Evolutionary conservation across 2,113 vertebrate genomes (phyloP).

Genomic region (Ploceus nigricollis): DNA sequence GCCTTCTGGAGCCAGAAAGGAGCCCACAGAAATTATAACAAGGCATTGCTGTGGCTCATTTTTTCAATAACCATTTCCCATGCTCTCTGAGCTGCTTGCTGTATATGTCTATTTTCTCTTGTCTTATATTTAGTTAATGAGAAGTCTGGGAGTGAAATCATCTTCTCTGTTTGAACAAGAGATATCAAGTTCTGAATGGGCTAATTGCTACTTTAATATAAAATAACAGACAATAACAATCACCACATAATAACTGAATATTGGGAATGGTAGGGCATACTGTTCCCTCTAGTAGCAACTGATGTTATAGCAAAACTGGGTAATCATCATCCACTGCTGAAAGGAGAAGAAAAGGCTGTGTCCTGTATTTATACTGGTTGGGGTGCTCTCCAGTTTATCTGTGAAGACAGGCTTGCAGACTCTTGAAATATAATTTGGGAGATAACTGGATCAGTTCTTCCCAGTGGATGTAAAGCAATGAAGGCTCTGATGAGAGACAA

Average conservation of each 20-base stretch:
- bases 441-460: conserved; percentile 44
- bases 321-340: not conserved
- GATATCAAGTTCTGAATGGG: not conserved
- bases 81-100: not conserved
- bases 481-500: conserved; percentile 6
- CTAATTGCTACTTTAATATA: not conserved
- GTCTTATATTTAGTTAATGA: not conserved
- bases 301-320: not conserved
- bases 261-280: not conserved
- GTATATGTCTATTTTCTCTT: not conserved
- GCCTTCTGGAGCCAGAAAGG: not conserved
- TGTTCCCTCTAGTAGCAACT: not conserved
- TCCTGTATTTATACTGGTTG: not conserved
- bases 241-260: not conserved
- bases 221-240: not conserved
- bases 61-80: not conserved
- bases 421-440: conserved; percentile 16
- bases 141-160: not conserved
- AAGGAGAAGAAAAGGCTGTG: not conserved
- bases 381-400: conserved; percentile 6
- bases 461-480: not conserved
- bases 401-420: not conserved
- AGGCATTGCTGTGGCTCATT: not conserved
- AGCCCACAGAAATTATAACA: not conserved
- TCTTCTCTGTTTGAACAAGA: not conserved